Conservation (phyloP, 2,888 invertebrate genomes). For the Lasioglossum malachurum region DNA sequence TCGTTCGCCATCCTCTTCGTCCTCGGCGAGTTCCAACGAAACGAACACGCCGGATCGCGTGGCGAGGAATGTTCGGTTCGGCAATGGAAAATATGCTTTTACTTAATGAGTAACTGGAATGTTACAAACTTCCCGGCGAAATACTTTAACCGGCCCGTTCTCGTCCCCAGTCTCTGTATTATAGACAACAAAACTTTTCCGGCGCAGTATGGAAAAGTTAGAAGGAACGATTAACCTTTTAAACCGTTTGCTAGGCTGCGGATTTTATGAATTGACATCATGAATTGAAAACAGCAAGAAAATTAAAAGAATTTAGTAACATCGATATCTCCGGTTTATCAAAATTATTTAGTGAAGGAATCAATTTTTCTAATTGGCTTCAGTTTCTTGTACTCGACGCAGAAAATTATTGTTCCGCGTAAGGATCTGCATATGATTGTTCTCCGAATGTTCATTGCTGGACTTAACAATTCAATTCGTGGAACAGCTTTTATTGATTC, state of each 20-base stretch:
- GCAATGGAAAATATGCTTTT: constrained; percentile 1
- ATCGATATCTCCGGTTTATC: neutral
- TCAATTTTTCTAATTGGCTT: neutral
- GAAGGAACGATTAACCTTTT: neutral
- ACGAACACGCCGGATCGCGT: neutral
- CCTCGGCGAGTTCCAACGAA: neutral
- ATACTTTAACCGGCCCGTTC: neutral
- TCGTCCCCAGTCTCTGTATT: neutral
- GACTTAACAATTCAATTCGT: neutral
- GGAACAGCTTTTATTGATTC: neutral
- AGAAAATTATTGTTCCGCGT: neutral
- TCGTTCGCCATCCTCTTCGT: neutral
- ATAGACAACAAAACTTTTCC: neutral
- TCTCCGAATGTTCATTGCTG: neutral
- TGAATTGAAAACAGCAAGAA: neutral
- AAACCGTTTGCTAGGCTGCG: neutral
- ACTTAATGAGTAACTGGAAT: constrained; percentile 8
- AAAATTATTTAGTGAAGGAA: neutral
- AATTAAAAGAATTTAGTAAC: neutral
- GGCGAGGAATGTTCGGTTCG: neutral
- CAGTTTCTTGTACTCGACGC: neutral
- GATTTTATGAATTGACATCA: neutral
- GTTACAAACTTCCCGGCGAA: neutral
- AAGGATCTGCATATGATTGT: neutral
- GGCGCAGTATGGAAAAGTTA: neutral